Percentiles rank a stretch among this genome's conserved stretches.
These are phyloP conservation scores for Euura saliciscinereae DNA, from an alignment of 1,140 invertebrate species.

Conservation along the genomic window DNA sequence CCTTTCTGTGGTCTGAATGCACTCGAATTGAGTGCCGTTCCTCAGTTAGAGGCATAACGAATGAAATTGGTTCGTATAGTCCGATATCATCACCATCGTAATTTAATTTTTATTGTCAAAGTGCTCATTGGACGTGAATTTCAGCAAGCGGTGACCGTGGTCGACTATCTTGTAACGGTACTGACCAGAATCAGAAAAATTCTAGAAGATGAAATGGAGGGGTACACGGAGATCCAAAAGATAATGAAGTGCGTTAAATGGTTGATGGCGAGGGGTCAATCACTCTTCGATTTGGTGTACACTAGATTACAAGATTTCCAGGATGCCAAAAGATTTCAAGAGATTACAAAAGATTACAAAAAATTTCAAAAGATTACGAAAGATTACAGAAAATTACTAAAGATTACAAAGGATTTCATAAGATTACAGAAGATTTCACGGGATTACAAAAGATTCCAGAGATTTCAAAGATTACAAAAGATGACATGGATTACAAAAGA, in stretches of 20 bases:
- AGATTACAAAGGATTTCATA: too few relatives aligned
- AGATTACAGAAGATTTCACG: too few relatives aligned
- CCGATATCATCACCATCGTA: constrained; percentile 48
- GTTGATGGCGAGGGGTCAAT: constrained; percentile 7
- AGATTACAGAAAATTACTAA: too few relatives aligned
- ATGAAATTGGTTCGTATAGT: constrained; percentile 53
- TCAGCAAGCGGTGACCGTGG: constrained; percentile 22
- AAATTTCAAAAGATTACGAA: too few relatives aligned
- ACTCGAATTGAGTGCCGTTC: too few relatives aligned
- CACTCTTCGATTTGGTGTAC: too few relatives aligned
- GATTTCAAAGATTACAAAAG: too few relatives aligned
- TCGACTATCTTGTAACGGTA: constrained; percentile 39
- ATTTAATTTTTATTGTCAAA: constrained; percentile 6
- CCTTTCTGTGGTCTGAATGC: constrained; percentile 2
- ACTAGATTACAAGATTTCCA: too few relatives aligned
- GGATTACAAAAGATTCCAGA: too few relatives aligned
- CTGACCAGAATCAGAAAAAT: constrained; percentile 44
- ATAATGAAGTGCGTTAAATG: constrained; percentile 34
- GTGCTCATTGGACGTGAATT: constrained; percentile 4
- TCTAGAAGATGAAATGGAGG: constrained; percentile 44
- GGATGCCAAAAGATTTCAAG: too few relatives aligned
- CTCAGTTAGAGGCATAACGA: too few relatives aligned
- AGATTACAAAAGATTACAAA: constrained; percentile 30
- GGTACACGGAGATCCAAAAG: constrained; percentile 26
- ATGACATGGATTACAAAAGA: too few relatives aligned